Base-by-base conservation (phyloP, 2,888 invertebrate species). In the Alloscopus bannaensis region DNA sequence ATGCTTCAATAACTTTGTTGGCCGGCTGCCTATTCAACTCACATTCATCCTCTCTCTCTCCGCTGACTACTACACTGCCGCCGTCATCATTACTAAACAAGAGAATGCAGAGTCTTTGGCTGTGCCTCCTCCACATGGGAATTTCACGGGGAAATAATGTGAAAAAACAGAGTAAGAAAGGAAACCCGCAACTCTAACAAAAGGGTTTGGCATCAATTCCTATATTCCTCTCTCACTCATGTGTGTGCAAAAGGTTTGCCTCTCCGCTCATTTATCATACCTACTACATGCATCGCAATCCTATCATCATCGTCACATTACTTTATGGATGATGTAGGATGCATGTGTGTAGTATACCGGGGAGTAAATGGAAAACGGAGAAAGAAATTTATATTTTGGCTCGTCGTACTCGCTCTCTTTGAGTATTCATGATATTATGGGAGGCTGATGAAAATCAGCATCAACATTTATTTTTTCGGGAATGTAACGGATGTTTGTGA, bases 1-100 rank as follows among this genome's bases (percentile, higher is more conserved):
- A 76, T 76, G 69, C 76, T 76, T 76, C 76, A 76, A 76, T 76
- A 76, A 76, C 60, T 76, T 76, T 69, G 76, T 76, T 76, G 76
- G 76, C 76, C 62, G 42, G 62, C 69, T 76, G 76, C 76, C 76
- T 76, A 76, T 76, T 76, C 76, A 45, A 76, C 69, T 69, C 69
- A 76, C 68, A 68, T 60, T 52, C 76, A 68, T 68, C 60, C 26
- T 42, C 42, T 42, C 29, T 13, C n/a, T 29, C 18, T 11, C 20
- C 55, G 18, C 22, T 55, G 20, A 3, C 24, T 24, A 20, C 52
- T 64, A 52, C 72, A 52, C 64, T 72, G 60, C 28, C 16, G 24
- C n/a, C 24, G 57, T 45, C n/a, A n/a, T n/a, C n/a, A n/a, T n/a
- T n/a, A n/a, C n/a, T n/a, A n/a, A n/a, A 13, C 36, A 13, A 36